phyloP scores from a whole-genome alignment of 1,140 invertebrate genomes.

The Paralvinella palmiformis region DNA sequence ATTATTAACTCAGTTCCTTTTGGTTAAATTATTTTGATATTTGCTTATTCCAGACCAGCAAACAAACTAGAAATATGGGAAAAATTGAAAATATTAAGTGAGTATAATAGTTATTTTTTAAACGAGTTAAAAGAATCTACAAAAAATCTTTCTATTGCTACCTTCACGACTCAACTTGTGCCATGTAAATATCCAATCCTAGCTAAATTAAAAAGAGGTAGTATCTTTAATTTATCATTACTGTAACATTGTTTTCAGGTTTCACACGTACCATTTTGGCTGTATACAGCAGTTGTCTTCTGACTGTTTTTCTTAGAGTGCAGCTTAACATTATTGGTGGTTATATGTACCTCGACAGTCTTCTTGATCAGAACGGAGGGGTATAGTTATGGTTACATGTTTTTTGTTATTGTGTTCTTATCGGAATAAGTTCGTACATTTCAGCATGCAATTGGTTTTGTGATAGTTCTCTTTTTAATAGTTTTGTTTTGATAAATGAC shows the following conservation, averaged over 20 bases:
- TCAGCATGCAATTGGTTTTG: not conserved
- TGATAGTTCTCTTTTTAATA: too few species aligned
- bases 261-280: slow-evolving; percentile 57
- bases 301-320: slow-evolving; percentile 71
- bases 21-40: too few species aligned
- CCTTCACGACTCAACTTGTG: too few species aligned
- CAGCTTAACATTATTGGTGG: slow-evolving; percentile 84
- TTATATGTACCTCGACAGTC: slow-evolving; percentile 70
- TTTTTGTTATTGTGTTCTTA: too few species aligned
- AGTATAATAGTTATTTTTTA: slow-evolving; percentile 21
- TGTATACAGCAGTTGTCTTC: slow-evolving; percentile 73
- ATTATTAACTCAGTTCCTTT: too few species aligned
- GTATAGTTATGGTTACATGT: not conserved
- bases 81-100: slow-evolving; percentile 65
- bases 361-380: slow-evolving; percentile 16
- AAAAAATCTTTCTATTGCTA: not conserved
- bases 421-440: not conserved
- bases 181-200: too few species aligned
- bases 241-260: slow-evolving; percentile 32
- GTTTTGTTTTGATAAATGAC: too few species aligned
- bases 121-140: not conserved
- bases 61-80: slow-evolving; percentile 81
- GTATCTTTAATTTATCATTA: too few species aligned
- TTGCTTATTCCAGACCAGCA: slow-evolving; percentile 49
- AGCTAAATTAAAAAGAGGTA: too few species aligned